Conservation (phyloP, 2,888 invertebrate species). For the Azorinus chamasolen region DNA sequence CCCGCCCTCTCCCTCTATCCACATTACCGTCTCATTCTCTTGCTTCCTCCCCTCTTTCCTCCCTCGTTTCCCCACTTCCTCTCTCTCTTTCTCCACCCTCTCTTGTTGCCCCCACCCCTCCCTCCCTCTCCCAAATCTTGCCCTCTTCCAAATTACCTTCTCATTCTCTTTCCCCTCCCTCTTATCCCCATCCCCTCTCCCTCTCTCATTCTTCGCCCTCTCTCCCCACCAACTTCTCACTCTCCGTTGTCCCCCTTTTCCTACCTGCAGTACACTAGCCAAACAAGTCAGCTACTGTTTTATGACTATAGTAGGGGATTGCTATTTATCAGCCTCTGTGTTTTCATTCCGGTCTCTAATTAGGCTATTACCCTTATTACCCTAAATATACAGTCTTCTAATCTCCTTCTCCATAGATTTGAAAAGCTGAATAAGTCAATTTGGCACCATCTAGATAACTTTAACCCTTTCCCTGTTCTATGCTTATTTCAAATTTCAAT, state of each 20-base stretch:
- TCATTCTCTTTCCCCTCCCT: neutral
- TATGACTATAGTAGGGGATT: too few species aligned
- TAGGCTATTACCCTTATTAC: too few species aligned
- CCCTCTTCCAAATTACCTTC: neutral
- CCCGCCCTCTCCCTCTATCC: neutral
- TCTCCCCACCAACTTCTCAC: neutral
- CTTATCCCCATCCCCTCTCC: neutral
- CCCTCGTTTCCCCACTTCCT: neutral
- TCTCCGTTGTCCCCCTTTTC: neutral
- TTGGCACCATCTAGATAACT: too few species aligned
- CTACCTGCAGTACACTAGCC: neutral
- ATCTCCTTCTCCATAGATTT: too few species aligned
- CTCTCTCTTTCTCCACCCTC: neutral
- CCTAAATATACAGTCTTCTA: too few species aligned
- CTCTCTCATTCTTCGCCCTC: neutral
- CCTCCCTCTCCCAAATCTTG: neutral
- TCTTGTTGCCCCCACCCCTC: neutral
- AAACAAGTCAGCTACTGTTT: too few species aligned
- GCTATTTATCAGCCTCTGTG: too few species aligned
- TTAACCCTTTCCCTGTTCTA: too few species aligned
- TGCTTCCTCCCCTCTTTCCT: neutral
- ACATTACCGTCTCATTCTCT: neutral
- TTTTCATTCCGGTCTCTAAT: too few species aligned
- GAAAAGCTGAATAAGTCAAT: too few species aligned
- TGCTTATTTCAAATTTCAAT: too few species aligned